A percentile compares a stretch with the other conserved stretches of the same genome.
Conservation (phyloP, 2,797 vertebrate genomes). For the Falco berigora region DNA sequence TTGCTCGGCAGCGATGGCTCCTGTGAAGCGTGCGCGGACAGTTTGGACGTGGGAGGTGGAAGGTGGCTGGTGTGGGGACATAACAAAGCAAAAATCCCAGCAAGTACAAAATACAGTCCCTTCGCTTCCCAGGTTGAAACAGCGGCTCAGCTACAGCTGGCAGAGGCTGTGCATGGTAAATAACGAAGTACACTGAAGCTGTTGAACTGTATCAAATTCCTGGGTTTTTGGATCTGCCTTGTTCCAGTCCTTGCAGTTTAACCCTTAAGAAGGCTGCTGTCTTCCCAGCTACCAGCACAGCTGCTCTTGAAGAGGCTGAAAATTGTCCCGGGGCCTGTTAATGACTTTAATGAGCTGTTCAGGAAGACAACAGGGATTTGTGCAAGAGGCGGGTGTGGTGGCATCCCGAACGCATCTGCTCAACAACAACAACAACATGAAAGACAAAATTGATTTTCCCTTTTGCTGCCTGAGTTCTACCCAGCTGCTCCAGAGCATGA, state of each 20-base stretch:
- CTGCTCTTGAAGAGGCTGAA: not conserved
- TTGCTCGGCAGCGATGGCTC: fast-evolving
- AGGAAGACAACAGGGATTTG: not conserved
- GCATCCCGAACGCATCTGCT: not conserved
- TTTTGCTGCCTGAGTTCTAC: not conserved
- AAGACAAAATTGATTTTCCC: not conserved
- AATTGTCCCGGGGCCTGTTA: not conserved
- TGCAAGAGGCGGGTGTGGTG: not conserved
- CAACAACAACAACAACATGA: not conserved
- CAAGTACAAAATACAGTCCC: not conserved
- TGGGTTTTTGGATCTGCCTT: not conserved
- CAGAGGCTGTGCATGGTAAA: not conserved
- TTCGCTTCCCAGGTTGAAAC: not conserved
- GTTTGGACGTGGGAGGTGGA: not conserved
- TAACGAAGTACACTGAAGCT: not conserved
- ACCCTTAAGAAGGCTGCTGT: not conserved
- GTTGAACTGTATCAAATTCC: not conserved
- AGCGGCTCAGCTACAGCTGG: not conserved
- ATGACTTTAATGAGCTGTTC: conserved; percentile 1
- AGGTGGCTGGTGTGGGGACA: not conserved
- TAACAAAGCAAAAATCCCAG: not conserved
- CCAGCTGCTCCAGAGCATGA: not conserved
- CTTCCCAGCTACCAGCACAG: not conserved
- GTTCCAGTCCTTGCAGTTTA: not conserved
- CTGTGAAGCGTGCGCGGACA: not conserved